Evolutionary conservation across 2,797 vertebrate species (phyloP).

Genomic region (Emydoidea blandingii): DNA sequence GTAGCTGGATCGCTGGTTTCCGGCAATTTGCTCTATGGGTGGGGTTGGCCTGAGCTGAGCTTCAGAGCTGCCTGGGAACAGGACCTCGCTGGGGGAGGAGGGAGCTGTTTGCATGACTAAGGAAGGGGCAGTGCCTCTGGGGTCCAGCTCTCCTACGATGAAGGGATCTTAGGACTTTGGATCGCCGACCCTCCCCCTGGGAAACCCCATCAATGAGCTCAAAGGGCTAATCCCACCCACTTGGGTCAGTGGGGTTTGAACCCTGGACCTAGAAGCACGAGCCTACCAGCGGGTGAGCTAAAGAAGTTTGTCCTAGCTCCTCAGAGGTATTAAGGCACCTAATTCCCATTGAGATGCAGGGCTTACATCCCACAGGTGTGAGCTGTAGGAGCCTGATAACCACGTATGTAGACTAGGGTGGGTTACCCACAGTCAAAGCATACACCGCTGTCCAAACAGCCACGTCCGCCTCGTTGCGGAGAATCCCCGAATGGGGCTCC

Average conservation of each 20-base stretch:
- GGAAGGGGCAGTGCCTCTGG: neutral
- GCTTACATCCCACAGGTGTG: neutral
- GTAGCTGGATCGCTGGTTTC: neutral
- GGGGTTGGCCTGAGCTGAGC: neutral
- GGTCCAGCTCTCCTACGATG: neutral
- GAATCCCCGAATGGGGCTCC: neutral
- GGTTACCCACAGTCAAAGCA: neutral
- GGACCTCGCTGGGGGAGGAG: neutral
- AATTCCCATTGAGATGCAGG: neutral
- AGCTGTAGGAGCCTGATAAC: too few relatives aligned
- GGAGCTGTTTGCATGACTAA: neutral
- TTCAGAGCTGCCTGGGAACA: too few relatives aligned
- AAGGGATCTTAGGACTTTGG: neutral
- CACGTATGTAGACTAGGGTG: neutral
- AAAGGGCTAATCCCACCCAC: neutral
- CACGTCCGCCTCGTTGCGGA: rapidly evolving
- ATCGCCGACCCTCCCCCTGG: too few relatives aligned
- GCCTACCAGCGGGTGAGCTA: too few relatives aligned
- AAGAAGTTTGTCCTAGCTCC: too few relatives aligned
- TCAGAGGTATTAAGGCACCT: too few relatives aligned
- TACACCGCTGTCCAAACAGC: neutral
- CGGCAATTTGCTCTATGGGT: neutral
- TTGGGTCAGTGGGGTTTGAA: neutral
- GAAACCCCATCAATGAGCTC: neutral
- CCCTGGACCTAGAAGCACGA: neutral